These are phyloP conservation scores for Miniopterus natalensis DNA, from an alignment of 2,113 vertebrate species.

Conservation along the genomic window DNA sequence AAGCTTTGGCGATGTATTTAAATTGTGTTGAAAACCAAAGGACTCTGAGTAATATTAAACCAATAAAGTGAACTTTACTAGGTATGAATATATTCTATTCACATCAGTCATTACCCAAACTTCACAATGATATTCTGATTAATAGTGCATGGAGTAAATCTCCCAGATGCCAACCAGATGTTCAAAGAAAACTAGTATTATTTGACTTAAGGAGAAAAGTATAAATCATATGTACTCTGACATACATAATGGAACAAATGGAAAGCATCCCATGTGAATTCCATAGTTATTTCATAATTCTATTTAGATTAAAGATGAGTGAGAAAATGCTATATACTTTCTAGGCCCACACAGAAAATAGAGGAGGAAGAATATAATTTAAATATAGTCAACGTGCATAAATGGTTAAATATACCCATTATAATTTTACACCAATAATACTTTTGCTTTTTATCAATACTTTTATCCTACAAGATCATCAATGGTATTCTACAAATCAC, in stretches of 20 bases:
- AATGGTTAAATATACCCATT: not conserved
- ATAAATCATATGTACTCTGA: constrained; percentile 81
- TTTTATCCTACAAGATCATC: not conserved
- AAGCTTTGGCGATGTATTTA: constrained; percentile 62
- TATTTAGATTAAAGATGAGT: constrained; percentile 56
- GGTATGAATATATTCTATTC: constrained; percentile 76
- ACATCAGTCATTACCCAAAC: constrained; percentile 73
- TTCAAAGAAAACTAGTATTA: constrained; percentile 77
- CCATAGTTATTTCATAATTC: constrained; percentile 63
- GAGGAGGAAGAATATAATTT: not conserved
- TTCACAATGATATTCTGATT: constrained; percentile 85
- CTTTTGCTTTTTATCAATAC: not conserved
- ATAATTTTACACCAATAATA: not conserved
- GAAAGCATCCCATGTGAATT: constrained; percentile 71
- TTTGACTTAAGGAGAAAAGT: constrained; percentile 79
- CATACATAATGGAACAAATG: constrained; percentile 82
- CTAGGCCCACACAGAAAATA: not conserved
- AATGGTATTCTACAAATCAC: not conserved
- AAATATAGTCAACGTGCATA: not conserved
- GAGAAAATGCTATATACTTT: constrained; percentile 11
- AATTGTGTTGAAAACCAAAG: constrained; percentile 76
- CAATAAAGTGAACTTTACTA: constrained; percentile 80
- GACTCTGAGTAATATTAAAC: constrained; percentile 61
- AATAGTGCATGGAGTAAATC: constrained; percentile 78
- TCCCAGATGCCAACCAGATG: constrained; percentile 86